A percentile compares a stretch with the other conserved stretches of the same genome.
These are phyloP conservation scores for Orthosia cruda DNA, from an alignment of 2,888 invertebrate species.

Conservation along the genomic window DNA sequence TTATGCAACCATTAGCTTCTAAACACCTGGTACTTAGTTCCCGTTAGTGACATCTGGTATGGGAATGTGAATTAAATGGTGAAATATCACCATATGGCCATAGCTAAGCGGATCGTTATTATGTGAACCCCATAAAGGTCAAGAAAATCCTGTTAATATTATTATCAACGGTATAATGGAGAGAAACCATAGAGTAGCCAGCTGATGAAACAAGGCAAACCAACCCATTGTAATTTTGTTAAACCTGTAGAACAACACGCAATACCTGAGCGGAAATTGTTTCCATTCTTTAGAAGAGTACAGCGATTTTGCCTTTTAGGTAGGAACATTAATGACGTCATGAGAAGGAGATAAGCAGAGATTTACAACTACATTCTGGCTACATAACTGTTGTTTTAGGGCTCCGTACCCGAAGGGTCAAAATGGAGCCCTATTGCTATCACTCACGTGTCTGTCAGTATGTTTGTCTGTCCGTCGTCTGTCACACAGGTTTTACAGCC, in stretches of 20 bases:
- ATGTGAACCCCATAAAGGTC: neutral
- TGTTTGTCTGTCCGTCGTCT: no score
- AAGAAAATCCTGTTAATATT: no score
- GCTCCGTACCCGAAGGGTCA: no score
- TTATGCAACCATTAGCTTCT: slow-evolving; percentile 36
- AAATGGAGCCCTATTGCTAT: no score
- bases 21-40: slow-evolving; percentile 37
- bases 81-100: neutral
- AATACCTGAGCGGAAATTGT: neutral
- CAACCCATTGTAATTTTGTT: no score
- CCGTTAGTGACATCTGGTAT: slow-evolving; percentile 16
- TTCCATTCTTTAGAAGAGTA: neutral
- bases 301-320: neutral
- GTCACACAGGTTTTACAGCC: no score
- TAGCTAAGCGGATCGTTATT: neutral
- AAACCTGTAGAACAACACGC: neutral
- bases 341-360: no score
- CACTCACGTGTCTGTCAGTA: no score
- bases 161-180: no score
- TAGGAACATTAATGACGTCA: no score
- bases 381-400: no score
- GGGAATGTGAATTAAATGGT: neutral
- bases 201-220: neutral
- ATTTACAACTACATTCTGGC: no score
- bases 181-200: neutral